phyloP scores from a whole-genome alignment of 1,140 invertebrate species.

The Euwallacea similis region DNA sequence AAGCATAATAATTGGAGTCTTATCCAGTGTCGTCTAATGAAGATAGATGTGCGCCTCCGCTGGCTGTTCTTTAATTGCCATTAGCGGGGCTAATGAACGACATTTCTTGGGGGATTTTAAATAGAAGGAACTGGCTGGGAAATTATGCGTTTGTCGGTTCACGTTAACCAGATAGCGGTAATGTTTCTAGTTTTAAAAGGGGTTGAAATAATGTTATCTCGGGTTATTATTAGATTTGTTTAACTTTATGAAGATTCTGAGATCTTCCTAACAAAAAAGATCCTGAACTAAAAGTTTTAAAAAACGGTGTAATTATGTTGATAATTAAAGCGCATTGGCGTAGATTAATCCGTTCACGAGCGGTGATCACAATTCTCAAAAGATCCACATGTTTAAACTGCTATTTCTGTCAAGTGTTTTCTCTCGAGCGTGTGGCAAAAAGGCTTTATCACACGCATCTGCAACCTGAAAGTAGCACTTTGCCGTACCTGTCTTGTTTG shows the following conservation, averaged over 20 bases:
- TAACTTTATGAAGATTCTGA: background rate
- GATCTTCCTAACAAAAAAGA: background rate
- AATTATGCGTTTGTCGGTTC: slow-evolving; percentile 5
- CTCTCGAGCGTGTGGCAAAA: too few relatives aligned
- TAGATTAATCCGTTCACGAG: background rate
- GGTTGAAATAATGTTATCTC: background rate
- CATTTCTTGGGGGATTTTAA: slow-evolving; percentile 26
- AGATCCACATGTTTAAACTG: background rate
- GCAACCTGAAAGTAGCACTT: too few relatives aligned
- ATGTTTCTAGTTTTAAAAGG: background rate
- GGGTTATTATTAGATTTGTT: background rate
- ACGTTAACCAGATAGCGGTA: background rate
- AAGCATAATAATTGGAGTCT: slow-evolving; percentile 30
- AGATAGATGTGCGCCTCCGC: slow-evolving; percentile 25
- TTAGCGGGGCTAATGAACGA: slow-evolving; percentile 23
- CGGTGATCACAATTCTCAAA: background rate
- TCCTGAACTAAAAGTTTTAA: background rate
- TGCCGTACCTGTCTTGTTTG: too few relatives aligned
- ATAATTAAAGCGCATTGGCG: background rate
- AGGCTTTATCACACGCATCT: too few relatives aligned
- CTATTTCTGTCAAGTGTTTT: too few relatives aligned
- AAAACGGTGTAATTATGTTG: background rate
- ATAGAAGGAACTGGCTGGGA: slow-evolving; percentile 11
- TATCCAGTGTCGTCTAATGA: slow-evolving; percentile 31
- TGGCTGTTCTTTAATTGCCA: slow-evolving; percentile 27